Evolutionary conservation across 2,797 vertebrate genomes (phyloP), one percentile per base, ranked within the genome.

Genomic region (Tauraco hartlaubi): DNA sequence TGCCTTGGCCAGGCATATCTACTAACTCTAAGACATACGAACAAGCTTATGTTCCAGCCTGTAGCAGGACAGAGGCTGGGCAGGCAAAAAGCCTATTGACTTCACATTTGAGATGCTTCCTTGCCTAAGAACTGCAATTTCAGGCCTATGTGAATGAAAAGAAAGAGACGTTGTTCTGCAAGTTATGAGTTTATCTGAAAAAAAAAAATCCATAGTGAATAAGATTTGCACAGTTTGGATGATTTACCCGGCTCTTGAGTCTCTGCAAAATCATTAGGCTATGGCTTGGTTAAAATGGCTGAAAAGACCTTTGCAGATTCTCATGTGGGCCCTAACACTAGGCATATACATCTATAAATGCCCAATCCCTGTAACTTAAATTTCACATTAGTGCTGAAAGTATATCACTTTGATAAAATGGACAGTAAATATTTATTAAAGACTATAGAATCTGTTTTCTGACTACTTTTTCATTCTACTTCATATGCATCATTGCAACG

Each of bases 221-320:
- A 63, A 54, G 26, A 51, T 75, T 68, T 81, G 4, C 21, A 75
- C 4, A 28, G 29, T 58, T 85, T 68, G 28, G 25, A 37, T 66
- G 1, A 78, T 75, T 91, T 13, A 22, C 25, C 16, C 43, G 26
- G 5, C 7, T n/a, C 39, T 68, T 72, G 41, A 61, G 3, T 13
- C 25, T 74, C 23, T 67, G 8, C 15, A 77, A 88, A 79, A 43
- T 49, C 35, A n/a, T 66, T 44, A 73, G 12, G 20, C 33, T 66
- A 7, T 9, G 12, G 2, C 8, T 90, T 64, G 19, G n/a, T 43
- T 72, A 26, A 74, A 90, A 68, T 0, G 15, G 0, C 12, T 52
- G 33, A 79, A 85, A 9, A 63, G 9, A 79, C 5, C 12, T 74
- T 56, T 80, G 21, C 31, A 8, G 14, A n/a, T 76, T 79, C n/a